A percentile compares a stretch with the other conserved stretches of the same genome.
Evolutionary conservation across 1,140 invertebrate genomes (phyloP).

Genomic region (Euborellia annulipes): DNA sequence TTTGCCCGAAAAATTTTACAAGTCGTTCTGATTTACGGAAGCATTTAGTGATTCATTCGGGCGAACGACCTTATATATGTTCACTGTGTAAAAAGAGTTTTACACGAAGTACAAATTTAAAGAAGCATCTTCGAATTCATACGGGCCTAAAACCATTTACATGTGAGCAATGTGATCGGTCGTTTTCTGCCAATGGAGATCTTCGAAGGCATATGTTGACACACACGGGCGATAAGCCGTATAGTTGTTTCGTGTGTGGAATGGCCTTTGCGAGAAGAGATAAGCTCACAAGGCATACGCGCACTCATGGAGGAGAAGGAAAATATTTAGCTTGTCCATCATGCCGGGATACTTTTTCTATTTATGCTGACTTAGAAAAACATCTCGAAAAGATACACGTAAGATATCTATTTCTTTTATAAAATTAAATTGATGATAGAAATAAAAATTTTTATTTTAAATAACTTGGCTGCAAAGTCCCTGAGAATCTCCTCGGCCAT

Average conservation of each 20-base stretch:
- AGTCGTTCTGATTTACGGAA: constrained; percentile 37
- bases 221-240: constrained; percentile 33
- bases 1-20: constrained; percentile 50
- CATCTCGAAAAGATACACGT: too few species aligned
- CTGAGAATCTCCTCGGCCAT: too few species aligned
- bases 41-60: constrained; percentile 27
- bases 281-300: constrained; percentile 2
- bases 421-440: too few species aligned
- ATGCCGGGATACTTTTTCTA: too few species aligned
- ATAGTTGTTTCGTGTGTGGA: constrained; percentile 33
- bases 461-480: too few species aligned
- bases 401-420: too few species aligned
- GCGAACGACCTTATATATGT: constrained; percentile 11
- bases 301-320: background rate
- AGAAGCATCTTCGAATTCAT: constrained; percentile 13
- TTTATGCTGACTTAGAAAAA: too few species aligned
- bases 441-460: too few species aligned
- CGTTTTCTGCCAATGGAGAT: constrained; percentile 27
- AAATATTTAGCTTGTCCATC: too few species aligned
- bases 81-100: constrained; percentile 11
- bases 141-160: constrained; percentile 19
- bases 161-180: constrained; percentile 26
- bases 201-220: constrained; percentile 31
- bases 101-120: constrained; percentile 11
- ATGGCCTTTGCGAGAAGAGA: constrained; percentile 17